phyloP scores from a whole-genome alignment of 2,113 vertebrate genomes.

The Zosterops hypoxanthus region DNA sequence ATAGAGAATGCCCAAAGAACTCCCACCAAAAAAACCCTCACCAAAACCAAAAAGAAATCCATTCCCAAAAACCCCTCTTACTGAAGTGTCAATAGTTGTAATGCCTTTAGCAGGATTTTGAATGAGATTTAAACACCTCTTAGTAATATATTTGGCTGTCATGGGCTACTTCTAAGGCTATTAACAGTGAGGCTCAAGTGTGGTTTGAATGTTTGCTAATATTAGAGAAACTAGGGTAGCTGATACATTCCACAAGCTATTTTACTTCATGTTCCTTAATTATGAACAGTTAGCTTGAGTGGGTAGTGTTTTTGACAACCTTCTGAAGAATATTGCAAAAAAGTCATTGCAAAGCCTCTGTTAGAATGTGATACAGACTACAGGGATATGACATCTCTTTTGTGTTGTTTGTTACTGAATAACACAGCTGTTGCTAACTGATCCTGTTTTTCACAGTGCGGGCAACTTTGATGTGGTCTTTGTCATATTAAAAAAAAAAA shows the following conservation, averaged over 20 bases:
- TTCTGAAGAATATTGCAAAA: neutral
- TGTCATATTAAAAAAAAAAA: neutral
- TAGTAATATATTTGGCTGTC: neutral
- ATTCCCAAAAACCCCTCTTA: fast-evolving
- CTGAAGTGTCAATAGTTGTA: neutral
- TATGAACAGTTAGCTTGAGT: neutral
- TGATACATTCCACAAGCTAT: neutral
- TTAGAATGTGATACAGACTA: neutral
- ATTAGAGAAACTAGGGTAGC: neutral
- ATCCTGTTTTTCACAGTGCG: neutral
- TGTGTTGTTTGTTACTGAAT: constrained; percentile 20
- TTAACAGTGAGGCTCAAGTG: neutral
- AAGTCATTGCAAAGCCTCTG: neutral
- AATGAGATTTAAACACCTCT: neutral
- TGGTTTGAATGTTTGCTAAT: neutral
- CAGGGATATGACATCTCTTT: constrained; percentile 13
- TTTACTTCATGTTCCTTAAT: neutral
- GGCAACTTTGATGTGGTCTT: constrained; percentile 38
- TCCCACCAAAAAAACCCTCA: fast-evolving
- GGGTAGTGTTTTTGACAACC: neutral
- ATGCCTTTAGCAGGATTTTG: neutral
- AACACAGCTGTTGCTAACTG: neutral
- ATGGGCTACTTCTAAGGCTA: neutral
- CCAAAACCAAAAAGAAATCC: neutral
- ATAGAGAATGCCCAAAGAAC: neutral